Evolutionary conservation across 2,888 invertebrate genomes (phyloP).

Genomic region (Amblyjoppa fuscipennis): DNA sequence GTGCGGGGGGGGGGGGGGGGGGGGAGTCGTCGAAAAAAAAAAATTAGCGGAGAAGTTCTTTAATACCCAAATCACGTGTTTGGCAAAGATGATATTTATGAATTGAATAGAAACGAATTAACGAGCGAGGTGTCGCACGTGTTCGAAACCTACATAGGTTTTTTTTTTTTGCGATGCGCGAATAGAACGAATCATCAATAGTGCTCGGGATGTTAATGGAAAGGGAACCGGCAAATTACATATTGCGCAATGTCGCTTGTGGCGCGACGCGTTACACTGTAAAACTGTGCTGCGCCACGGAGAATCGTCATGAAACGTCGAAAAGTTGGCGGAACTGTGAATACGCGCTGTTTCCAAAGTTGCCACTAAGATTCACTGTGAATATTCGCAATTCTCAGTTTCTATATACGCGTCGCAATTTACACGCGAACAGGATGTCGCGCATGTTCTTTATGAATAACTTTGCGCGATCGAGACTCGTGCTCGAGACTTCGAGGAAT

Average conservation of each 20-base stretch:
- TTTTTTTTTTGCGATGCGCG: constrained; percentile 18
- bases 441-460: background rate
- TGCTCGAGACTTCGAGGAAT: background rate
- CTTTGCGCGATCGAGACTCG: background rate
- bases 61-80: constrained; percentile 17
- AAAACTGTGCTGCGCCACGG: background rate
- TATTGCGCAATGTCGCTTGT: constrained; percentile 10
- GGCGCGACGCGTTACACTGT: background rate
- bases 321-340: constrained; percentile 11
- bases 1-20: background rate
- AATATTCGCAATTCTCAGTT: constrained; percentile 13
- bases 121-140: constrained; percentile 33
- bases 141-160: background rate
- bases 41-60: background rate
- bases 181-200: constrained; percentile 56
- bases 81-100: constrained; percentile 42
- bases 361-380: constrained; percentile 4
- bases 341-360: background rate
- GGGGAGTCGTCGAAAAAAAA: background rate
- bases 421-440: background rate
- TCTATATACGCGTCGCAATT: constrained; percentile 8
- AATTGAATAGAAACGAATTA: constrained; percentile 62
- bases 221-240: constrained; percentile 59
- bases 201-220: constrained; percentile 38
- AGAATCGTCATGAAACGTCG: constrained; percentile 14